Percentiles rank a stretch among this genome's conserved stretches.
phyloP scores from a whole-genome alignment of 2,113 vertebrate genomes.

The Meriones unguiculatus region DNA sequence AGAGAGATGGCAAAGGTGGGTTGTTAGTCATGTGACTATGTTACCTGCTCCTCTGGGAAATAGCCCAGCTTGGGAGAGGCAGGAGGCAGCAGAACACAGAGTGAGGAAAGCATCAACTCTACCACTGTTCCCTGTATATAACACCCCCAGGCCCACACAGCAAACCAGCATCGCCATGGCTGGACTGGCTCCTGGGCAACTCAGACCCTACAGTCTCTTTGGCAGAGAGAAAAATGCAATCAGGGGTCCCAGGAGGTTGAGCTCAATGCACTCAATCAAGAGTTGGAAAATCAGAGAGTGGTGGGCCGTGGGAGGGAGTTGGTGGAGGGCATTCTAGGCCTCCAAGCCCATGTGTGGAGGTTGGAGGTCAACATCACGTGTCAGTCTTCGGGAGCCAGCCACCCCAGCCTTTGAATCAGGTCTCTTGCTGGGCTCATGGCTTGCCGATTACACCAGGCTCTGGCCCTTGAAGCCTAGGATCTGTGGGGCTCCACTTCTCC shows the following conservation, averaged over 20 bases:
- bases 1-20: neutral
- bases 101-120: neutral
- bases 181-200: neutral
- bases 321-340: neutral
- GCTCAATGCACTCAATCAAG: neutral
- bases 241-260: neutral
- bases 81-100: neutral
- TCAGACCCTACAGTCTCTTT: neutral
- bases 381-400: neutral
- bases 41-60: neutral
- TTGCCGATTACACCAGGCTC: neutral
- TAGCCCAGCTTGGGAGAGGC: too few relatives aligned
- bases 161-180: neutral
- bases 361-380: neutral
- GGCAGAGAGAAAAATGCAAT: neutral
- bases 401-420: neutral
- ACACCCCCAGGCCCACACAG: neutral
- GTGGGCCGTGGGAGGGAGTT: neutral
- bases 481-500: neutral
- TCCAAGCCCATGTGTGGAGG: neutral
- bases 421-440: too few relatives aligned
- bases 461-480: neutral
- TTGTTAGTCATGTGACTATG: neutral
- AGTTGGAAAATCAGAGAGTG: neutral
- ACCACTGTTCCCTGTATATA: neutral